A percentile compares a stretch with the other conserved stretches of the same genome.
Conservation (phyloP, 2,888 invertebrate species). For the Habrosyne pyritoides region DNA sequence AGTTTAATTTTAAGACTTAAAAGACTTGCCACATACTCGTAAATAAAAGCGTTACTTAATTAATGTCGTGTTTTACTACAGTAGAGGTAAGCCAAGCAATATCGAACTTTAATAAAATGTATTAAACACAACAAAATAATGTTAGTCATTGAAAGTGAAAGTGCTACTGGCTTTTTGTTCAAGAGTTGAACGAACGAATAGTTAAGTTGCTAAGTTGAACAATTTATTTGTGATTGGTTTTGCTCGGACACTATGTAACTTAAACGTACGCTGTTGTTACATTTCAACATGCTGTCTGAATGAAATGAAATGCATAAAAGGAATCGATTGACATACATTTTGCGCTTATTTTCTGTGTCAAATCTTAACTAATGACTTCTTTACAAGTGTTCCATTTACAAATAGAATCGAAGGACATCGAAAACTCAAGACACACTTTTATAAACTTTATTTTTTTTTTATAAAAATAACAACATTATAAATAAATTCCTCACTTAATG, state of each 20-base stretch:
- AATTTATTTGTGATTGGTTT: constrained; percentile 30
- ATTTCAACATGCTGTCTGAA: constrained; percentile 44
- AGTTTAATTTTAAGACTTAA: constrained; percentile 29
- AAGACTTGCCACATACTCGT: constrained; percentile 52
- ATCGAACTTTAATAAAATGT: neutral
- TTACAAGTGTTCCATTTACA: constrained; percentile 4
- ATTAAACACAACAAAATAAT: constrained; percentile 2
- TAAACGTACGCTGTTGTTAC: constrained; percentile 45
- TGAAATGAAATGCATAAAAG: constrained; percentile 28
- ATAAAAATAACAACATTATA: constrained; percentile 38
- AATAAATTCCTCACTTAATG: constrained; percentile 27
- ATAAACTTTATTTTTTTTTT: constrained; percentile 31
- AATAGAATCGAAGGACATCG: neutral
- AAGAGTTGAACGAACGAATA: constrained; percentile 58
- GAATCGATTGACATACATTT: constrained; percentile 13
- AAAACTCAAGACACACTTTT: constrained; percentile 7
- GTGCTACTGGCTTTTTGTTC: constrained; percentile 41
- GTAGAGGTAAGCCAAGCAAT: neutral
- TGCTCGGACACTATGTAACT: constrained; percentile 25
- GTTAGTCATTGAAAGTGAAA: constrained; percentile 66
- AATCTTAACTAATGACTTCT: constrained; percentile 2
- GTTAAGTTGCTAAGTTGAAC: constrained; percentile 34
- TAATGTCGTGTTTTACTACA: constrained; percentile 16
- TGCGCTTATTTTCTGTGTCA: constrained; percentile 12
- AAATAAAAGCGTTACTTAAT: constrained; percentile 29